Conservation (phyloP, 2,888 invertebrate species). For the Tigriopus californicus region DNA sequence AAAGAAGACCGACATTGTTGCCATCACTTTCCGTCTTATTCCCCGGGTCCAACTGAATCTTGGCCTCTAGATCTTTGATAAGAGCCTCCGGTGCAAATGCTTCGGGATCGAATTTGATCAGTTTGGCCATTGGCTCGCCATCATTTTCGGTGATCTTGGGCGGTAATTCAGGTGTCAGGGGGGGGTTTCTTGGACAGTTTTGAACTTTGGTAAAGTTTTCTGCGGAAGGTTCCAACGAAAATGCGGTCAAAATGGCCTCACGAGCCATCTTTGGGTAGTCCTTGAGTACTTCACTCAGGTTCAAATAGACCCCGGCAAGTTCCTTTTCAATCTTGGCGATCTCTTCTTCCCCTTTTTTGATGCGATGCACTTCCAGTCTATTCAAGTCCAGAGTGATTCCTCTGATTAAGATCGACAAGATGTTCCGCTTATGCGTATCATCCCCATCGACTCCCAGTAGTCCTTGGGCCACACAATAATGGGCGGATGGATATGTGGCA, state of each 20-base stretch:
- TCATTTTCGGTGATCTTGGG: neutral
- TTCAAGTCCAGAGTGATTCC: too few relatives aligned
- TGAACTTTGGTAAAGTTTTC: neutral
- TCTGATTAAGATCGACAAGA: too few relatives aligned
- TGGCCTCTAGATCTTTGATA: too few relatives aligned
- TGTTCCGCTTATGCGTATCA: too few relatives aligned
- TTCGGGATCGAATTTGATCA: neutral
- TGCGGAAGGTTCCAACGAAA: neutral
- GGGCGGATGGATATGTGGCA: too few relatives aligned
- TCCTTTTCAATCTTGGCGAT: too few relatives aligned
- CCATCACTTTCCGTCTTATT: neutral
- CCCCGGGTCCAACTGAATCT: neutral
- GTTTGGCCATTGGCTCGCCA: neutral
- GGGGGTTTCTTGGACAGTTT: neutral
- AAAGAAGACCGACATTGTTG: conserved; percentile 11
- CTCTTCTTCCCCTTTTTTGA: too few relatives aligned
- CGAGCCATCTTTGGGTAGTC: neutral
- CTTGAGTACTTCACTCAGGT: neutral
- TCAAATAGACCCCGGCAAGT: too few relatives aligned
- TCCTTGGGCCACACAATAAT: too few relatives aligned
- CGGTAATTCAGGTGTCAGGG: neutral
- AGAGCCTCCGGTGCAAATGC: too few relatives aligned
- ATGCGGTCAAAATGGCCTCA: conserved; percentile 8
- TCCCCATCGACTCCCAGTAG: too few relatives aligned
- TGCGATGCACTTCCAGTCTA: too few relatives aligned